These are phyloP conservation scores for Megalurothrips usitatus DNA, from an alignment of 2,888 invertebrate species.

Conservation along the genomic window DNA sequence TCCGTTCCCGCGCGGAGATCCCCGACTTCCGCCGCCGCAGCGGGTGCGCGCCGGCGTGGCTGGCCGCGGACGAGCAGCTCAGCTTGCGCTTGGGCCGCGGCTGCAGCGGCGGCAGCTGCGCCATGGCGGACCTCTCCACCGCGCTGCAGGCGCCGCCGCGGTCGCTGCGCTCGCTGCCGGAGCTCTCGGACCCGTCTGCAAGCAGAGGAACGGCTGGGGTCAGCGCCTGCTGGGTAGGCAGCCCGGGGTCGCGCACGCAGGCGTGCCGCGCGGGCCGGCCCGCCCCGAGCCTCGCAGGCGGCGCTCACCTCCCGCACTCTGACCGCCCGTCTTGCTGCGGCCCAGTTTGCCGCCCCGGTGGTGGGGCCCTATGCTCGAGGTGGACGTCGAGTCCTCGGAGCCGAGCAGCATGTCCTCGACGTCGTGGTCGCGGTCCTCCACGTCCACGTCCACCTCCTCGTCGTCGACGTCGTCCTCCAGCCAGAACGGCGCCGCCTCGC, in stretches of 20 bases:
- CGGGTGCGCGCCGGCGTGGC: slow-evolving; percentile 32
- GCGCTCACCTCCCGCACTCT: slow-evolving; percentile 30
- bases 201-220: background rate
- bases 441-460: slow-evolving; percentile 39
- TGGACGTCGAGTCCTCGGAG: slow-evolving; percentile 32
- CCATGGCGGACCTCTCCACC: slow-evolving; percentile 35
- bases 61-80: slow-evolving; percentile 29
- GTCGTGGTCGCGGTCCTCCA: slow-evolving; percentile 32
- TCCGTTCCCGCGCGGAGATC: slow-evolving; percentile 77
- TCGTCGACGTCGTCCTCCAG: slow-evolving; percentile 40
- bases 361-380: background rate
- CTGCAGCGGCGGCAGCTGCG: slow-evolving; percentile 32
- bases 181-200: slow-evolving; percentile 36
- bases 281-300: background rate
- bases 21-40: slow-evolving; percentile 65
- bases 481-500: slow-evolving; percentile 14
- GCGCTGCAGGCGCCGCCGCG: slow-evolving; percentile 31
- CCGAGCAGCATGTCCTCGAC: slow-evolving; percentile 32
- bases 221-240: too few relatives aligned
- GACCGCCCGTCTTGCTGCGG: slow-evolving; percentile 17
- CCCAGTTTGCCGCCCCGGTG: slow-evolving; percentile 28
- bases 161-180: slow-evolving; percentile 34
- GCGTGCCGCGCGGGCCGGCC: too few relatives aligned
- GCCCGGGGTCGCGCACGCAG: too few relatives aligned
- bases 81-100: slow-evolving; percentile 30